These are phyloP conservation scores for Emmelina monodactyla DNA, from an alignment of 2,888 invertebrate genomes.

Conservation along the genomic window DNA sequence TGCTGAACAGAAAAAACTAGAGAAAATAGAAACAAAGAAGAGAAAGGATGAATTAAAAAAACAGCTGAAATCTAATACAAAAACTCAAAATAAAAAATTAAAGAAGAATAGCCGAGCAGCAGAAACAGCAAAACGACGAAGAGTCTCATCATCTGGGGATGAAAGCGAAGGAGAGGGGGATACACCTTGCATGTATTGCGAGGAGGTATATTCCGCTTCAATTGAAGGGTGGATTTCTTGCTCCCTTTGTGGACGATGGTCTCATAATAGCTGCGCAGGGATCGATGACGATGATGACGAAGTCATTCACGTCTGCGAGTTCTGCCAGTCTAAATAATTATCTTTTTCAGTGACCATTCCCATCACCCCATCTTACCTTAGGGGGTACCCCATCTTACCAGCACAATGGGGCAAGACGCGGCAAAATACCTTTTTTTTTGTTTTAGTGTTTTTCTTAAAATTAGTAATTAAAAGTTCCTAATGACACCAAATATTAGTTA, in stretches of 20 bases:
- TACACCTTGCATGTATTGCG: conserved; percentile 9
- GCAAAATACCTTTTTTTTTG: conserved; percentile 9
- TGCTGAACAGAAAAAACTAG: conserved; percentile 8
- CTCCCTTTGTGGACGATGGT: conserved; percentile 13
- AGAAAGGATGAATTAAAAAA: conserved; percentile 9
- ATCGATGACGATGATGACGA: conserved; percentile 14
- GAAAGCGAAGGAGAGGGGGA: conserved; percentile 12
- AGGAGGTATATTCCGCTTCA: conserved; percentile 14
- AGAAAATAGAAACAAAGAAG: conserved; percentile 12
- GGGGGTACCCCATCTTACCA: conserved; percentile 9
- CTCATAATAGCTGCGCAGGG: conserved; percentile 12
- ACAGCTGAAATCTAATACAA: too few species aligned
- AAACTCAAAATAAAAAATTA: too few species aligned
- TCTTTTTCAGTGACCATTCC: conserved; percentile 5
- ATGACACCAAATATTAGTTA: too few species aligned
- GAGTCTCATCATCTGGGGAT: conserved; percentile 12
- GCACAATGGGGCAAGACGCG: conserved; percentile 14
- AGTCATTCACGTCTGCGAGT: conserved; percentile 13
- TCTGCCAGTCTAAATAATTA: conserved; percentile 8
- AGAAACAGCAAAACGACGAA: conserved; percentile 12
- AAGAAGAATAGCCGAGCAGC: conserved; percentile 6
- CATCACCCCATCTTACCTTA: conserved; percentile 10
- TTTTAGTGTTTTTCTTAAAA: conserved; percentile 9
- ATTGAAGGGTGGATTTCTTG: conserved; percentile 15
- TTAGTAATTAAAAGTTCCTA: conserved; percentile 8